A percentile compares a stretch with the other conserved stretches of the same genome.
Conservation (phyloP, 2,797 vertebrate genomes). For the Parambassis ranga region DNA sequence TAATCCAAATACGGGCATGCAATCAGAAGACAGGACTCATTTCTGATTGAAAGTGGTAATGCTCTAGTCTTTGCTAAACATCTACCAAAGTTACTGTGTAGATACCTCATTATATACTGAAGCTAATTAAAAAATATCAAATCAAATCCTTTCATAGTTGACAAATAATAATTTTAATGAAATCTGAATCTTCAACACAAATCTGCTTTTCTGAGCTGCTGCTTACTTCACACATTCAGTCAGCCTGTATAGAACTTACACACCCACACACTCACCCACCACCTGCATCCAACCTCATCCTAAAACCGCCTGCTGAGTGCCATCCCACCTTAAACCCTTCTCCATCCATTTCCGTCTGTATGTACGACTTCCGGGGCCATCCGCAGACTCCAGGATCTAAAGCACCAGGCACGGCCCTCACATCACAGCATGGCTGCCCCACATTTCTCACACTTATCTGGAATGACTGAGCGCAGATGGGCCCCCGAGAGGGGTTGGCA, state of each 20-base stretch:
- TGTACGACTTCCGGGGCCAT: slow-evolving; percentile 24
- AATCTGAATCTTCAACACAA: background rate
- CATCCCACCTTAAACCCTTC: slow-evolving; percentile 30
- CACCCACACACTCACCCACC: background rate
- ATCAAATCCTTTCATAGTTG: background rate
- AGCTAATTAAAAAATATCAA: too few species aligned
- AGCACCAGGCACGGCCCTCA: slow-evolving; percentile 33
- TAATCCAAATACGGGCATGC: too few species aligned
- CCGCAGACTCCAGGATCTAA: slow-evolving; percentile 40
- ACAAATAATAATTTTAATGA: background rate
- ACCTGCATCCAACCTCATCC: slow-evolving; percentile 12
- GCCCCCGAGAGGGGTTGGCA: slow-evolving; percentile 51
- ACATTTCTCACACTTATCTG: slow-evolving; percentile 69
- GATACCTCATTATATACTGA: too few species aligned
- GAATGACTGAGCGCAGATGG: slow-evolving; percentile 56
- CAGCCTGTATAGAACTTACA: background rate
- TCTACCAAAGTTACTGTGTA: too few species aligned
- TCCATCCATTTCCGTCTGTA: slow-evolving; percentile 14
- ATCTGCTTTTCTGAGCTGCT: background rate
- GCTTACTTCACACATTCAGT: background rate
- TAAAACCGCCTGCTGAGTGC: slow-evolving; percentile 9
- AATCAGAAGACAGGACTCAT: too few species aligned
- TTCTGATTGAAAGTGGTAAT: too few species aligned
- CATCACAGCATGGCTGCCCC: slow-evolving; percentile 52
- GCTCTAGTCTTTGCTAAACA: too few species aligned